Base-by-base conservation (phyloP, 2,113 vertebrate species). In the Bubalus kerabau region DNA sequence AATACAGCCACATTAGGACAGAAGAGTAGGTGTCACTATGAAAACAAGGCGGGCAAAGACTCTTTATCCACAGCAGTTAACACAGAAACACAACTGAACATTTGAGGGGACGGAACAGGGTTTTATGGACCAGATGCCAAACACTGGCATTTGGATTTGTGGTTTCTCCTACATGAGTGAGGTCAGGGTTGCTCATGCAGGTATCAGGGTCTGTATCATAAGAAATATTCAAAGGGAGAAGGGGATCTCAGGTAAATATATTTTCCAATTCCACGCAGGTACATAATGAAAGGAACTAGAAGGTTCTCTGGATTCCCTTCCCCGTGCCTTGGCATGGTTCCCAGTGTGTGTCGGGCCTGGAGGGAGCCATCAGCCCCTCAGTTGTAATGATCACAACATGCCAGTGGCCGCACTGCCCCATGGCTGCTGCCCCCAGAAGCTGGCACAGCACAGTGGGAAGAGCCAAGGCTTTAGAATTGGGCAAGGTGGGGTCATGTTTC, bases 341-440 rank as follows among this genome's bases (percentile, higher is more conserved):
- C 80, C 56, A 54, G 60, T 1, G 7, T 13, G 40, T 15, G 6
- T 16, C 21, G 6, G 54, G 19, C 36, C 2, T 16, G 8, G 91
- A 57, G 59, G 80, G 59, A 71, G 52, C 21, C 36, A 13, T 16
- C 12, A 82, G 43, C 28, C 30, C 4, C 71, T 78, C 1, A 0
- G 26, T 1, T 40, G 24, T 57, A 40, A 56, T 0, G 10, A 36
- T 59, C 46, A 54, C n/a, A 32, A 16, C 5, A 4, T 12, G 28
- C 60, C 32, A 16, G 17, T 1, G 1, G 32, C 7, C 5, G 1
- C 6, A 2, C 13, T 43, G n/a, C 11, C 90, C n/a, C 28, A 0
- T 0, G 5, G 74, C 67, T 13, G 56, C 40, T 57, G 16, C 52
- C 81, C 32, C 62, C 54, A 19, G 52, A 43, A 59, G 59, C 32